Conservation (phyloP, 2,888 invertebrate species). For the Nomada hirtipes region DNA sequence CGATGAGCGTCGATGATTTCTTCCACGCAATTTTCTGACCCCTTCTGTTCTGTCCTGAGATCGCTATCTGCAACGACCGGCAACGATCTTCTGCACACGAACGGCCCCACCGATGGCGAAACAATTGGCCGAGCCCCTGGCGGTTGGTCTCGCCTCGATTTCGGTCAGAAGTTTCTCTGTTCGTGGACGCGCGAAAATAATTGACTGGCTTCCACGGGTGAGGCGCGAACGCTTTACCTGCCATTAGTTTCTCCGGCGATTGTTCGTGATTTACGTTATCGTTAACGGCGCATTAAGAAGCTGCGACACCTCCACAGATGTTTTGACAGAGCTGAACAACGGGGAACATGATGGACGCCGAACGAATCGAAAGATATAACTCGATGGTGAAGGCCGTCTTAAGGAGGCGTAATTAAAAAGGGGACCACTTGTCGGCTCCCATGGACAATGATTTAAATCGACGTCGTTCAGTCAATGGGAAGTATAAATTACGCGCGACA, state of each 20-base stretch:
- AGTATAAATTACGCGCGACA: slow-evolving; percentile 17
- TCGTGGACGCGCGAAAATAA: slow-evolving; percentile 29
- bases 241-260: slow-evolving; percentile 43
- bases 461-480: background rate
- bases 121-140: slow-evolving; percentile 27
- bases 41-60: slow-evolving; percentile 31
- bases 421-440: slow-evolving; percentile 11
- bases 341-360: slow-evolving; percentile 21
- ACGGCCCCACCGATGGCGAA: slow-evolving; percentile 8
- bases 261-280: slow-evolving; percentile 66
- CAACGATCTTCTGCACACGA: slow-evolving; percentile 41
- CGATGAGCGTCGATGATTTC: slow-evolving; percentile 30
- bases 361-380: background rate
- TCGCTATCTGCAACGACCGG: slow-evolving; percentile 40
- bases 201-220: slow-evolving; percentile 23
- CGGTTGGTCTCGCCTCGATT: background rate
- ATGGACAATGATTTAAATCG: slow-evolving; percentile 30
- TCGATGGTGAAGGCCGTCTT: slow-evolving; percentile 22
- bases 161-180: slow-evolving; percentile 40
- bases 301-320: slow-evolving; percentile 56
- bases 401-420: slow-evolving; percentile 40
- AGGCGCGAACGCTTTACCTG: background rate
- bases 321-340: slow-evolving; percentile 55
- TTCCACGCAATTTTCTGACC: slow-evolving; percentile 28
- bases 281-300: slow-evolving; percentile 64